Percentiles rank a stretch among this genome's conserved stretches.
phyloP scores from a whole-genome alignment of 2,113 vertebrate species.

The Myotis lucifugus region DNA sequence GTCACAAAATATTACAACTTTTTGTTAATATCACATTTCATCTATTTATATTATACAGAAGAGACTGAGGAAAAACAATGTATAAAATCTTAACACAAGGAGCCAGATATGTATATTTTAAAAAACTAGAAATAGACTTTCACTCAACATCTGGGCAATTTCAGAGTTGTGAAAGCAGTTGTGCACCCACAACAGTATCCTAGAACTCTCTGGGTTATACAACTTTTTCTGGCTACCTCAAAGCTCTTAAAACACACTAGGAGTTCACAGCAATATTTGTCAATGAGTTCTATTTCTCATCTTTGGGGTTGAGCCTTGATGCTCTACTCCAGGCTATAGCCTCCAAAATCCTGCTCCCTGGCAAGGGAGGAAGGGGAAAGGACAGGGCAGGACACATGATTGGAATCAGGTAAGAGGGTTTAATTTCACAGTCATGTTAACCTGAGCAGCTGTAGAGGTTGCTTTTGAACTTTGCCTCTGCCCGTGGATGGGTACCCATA shows the following conservation, averaged over 20 bases:
- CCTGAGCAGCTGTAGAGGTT: background rate
- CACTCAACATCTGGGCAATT: background rate
- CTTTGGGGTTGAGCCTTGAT: background rate
- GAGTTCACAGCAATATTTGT: background rate
- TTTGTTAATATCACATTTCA: background rate
- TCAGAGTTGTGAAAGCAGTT: background rate
- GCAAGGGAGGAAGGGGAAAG: background rate
- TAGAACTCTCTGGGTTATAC: background rate
- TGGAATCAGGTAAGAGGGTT: background rate
- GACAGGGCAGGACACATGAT: background rate
- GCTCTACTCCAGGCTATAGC: background rate
- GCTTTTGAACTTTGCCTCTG: background rate
- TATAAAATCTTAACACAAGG: background rate
- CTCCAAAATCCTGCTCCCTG: background rate
- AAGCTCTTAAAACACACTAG: background rate
- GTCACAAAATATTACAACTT: background rate
- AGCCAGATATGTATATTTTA: background rate
- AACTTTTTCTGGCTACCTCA: background rate
- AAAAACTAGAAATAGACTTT: background rate
- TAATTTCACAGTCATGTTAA: constrained; percentile 16
- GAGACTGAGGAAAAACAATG: constrained; percentile 3
- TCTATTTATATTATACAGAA: constrained; percentile 18
- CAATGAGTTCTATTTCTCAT: background rate
- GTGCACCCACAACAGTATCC: background rate
- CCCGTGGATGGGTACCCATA: background rate